phyloP scores from a whole-genome alignment of 2,888 invertebrate species.

The Vesta saturnalis region DNA sequence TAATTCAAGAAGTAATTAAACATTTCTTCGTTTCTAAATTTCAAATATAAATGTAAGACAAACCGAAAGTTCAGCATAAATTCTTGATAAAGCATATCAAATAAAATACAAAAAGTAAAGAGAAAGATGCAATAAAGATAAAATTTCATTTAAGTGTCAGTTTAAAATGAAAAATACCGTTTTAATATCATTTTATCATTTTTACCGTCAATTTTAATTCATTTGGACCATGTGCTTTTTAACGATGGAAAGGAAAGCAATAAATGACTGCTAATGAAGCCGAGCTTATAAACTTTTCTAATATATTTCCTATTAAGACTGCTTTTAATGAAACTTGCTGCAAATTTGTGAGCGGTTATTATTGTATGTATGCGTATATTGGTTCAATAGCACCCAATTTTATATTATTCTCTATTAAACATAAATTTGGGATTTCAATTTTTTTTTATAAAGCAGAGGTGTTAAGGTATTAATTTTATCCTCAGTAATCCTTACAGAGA shows the following conservation, averaged over 20 bases:
- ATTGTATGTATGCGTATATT: slow-evolving; percentile 26
- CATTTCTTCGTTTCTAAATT: too few relatives aligned
- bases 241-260: slow-evolving; percentile 27
- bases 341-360: slow-evolving; percentile 24
- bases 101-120: too few relatives aligned
- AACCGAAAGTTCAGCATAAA: too few relatives aligned
- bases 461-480: too few relatives aligned
- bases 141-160: too few relatives aligned
- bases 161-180: not conserved
- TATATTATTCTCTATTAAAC: slow-evolving; percentile 11
- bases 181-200: not conserved
- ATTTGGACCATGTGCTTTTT: slow-evolving; percentile 15
- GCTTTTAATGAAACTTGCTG: slow-evolving; percentile 33
- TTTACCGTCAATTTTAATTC: slow-evolving; percentile 2
- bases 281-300: slow-evolving; percentile 34
- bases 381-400: slow-evolving; percentile 21
- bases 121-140: too few relatives aligned
- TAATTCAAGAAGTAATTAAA: too few relatives aligned
- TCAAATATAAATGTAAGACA: too few relatives aligned
- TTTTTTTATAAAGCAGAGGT: too few relatives aligned
- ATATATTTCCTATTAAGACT: slow-evolving; percentile 35
- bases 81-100: too few relatives aligned
- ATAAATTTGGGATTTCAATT: slow-evolving; percentile 1
- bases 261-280: slow-evolving; percentile 36
- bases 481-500: too few relatives aligned